Base-by-base conservation (phyloP, 2,888 invertebrate species). In the Aspidapion aeneum region DNA sequence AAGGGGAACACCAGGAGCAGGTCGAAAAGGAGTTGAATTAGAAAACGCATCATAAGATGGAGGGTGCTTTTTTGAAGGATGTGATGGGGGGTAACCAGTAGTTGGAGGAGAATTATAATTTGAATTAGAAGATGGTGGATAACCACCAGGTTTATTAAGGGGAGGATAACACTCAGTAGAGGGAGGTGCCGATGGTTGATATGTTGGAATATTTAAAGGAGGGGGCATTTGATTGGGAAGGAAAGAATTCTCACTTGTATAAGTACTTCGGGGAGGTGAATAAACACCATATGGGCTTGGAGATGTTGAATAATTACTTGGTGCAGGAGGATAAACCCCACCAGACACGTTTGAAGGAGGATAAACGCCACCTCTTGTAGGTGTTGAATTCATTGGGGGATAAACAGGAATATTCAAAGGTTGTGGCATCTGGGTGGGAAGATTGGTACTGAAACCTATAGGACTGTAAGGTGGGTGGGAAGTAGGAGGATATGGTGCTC, bases 351-450 rank as follows among this genome's bases (percentile, higher is more conserved):
- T 58, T n/a, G 66, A 57, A 58, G 69, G 66, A 48, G 71, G 70
- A 65, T 72, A 70, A 50, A 67, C 68, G 12, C 57, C 57, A 12
- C 66, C 51, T 57, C 52, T 55, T 48, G 66, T 65, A 18, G 69
- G 66, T 18, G 72, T 68, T 70, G 77, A 65, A 78, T 73, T 65
- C 61, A 69, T 65, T 58, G 75, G 74, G 58, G 74, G 68, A 65
- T 72, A 72, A 35, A 69, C 60, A 55, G 72, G 73, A 62, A 74
- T 73, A 75, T 79, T 79, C 81, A 82, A 73, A 51, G 77, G 71
- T 81, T 82, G 76, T 75, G 84, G 82, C 84, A 84, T 76, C 78
- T 79, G 77, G 74, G 80, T 76, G 35, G 80, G 78, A 20, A 79
- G 71, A 65, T 74, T 74, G 57, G 76, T 64, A 60, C 73, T 78